These are phyloP conservation scores for Phalloptychus januarius DNA, from an alignment of 2,797 vertebrate genomes.

Conservation along the genomic window DNA sequence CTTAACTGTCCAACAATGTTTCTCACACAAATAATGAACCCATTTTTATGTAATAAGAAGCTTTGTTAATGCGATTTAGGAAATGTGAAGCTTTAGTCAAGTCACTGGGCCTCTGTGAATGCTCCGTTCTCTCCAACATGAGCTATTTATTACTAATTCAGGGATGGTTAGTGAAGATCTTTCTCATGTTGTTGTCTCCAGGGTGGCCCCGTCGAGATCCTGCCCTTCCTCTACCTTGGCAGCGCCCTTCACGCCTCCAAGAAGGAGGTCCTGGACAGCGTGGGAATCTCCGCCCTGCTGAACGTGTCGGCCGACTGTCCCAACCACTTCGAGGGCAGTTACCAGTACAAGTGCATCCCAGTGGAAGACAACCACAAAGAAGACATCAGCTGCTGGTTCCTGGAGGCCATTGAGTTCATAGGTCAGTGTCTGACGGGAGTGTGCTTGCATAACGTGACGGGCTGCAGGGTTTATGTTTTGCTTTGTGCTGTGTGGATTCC, in stretches of 20 bases:
- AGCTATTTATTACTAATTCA: not conserved
- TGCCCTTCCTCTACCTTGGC: constrained; percentile 86
- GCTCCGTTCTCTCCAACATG: constrained; percentile 18
- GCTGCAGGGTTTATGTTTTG: not conserved
- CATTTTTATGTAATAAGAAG: constrained; percentile 19
- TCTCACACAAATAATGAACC: constrained; percentile 43
- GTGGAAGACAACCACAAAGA: constrained; percentile 89
- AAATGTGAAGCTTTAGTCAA: constrained; percentile 36
- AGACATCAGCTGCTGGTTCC: constrained; percentile 88
- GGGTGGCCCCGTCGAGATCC: constrained; percentile 86
- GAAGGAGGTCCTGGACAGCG: constrained; percentile 82
- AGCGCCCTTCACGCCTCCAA: constrained; percentile 85
- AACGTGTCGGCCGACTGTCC: constrained; percentile 87
- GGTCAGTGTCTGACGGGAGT: constrained; percentile 64
- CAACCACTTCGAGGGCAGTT: constrained; percentile 85
- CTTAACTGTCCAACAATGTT: constrained; percentile 23
- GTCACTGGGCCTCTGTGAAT: constrained; percentile 20
- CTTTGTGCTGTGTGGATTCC: not conserved
- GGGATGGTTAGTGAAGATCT: not conserved
- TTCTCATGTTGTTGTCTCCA: constrained; percentile 47
- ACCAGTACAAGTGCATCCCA: constrained; percentile 87
- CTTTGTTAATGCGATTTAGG: constrained; percentile 39
- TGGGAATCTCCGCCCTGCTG: constrained; percentile 84
- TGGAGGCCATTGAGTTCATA: constrained; percentile 87
- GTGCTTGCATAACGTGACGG: too few species aligned